Conservation (phyloP, 2,888 invertebrate species). For the Proisotoma minuta region DNA sequence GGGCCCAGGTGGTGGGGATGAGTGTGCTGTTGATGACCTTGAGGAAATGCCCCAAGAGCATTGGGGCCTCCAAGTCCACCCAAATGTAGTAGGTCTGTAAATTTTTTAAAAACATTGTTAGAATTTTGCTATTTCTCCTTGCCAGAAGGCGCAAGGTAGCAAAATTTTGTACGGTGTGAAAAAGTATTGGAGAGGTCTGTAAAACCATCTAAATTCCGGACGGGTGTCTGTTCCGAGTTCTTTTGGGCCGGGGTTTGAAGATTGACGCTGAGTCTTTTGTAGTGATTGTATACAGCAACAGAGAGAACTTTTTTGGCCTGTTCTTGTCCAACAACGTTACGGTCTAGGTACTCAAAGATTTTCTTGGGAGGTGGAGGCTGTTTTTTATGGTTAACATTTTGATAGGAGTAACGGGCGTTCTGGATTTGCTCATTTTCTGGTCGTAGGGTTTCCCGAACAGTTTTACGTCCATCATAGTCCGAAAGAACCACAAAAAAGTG, state of each 20-base stretch:
- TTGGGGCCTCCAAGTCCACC: constrained; percentile 68
- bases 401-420: constrained; percentile 19
- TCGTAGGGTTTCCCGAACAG: constrained; percentile 54
- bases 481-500: constrained; percentile 95
- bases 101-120: constrained; percentile 12
- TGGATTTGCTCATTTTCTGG: constrained; percentile 35
- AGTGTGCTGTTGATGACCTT: constrained; percentile 39
- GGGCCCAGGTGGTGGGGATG: constrained; percentile 42
- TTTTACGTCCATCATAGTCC: constrained; percentile 85
- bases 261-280: constrained; percentile 95
- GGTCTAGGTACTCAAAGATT: constrained; percentile 89
- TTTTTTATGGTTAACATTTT: constrained; percentile 32
- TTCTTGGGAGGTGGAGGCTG: constrained; percentile 50
- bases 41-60: constrained; percentile 56
- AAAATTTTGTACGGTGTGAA: constrained; percentile 36
- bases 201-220: constrained; percentile 45
- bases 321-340: constrained; percentile 95
- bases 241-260: constrained; percentile 57
- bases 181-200: constrained; percentile 45
- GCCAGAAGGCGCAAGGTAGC: constrained; percentile 1
- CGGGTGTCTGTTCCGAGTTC: constrained; percentile 29
- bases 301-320: constrained; percentile 95
- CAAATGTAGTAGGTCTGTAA: constrained; percentile 77
- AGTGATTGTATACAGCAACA: constrained; percentile 98
- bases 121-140: not conserved